Base-by-base conservation (phyloP, 2,113 vertebrate genomes). In the Hippopotamus amphibius region DNA sequence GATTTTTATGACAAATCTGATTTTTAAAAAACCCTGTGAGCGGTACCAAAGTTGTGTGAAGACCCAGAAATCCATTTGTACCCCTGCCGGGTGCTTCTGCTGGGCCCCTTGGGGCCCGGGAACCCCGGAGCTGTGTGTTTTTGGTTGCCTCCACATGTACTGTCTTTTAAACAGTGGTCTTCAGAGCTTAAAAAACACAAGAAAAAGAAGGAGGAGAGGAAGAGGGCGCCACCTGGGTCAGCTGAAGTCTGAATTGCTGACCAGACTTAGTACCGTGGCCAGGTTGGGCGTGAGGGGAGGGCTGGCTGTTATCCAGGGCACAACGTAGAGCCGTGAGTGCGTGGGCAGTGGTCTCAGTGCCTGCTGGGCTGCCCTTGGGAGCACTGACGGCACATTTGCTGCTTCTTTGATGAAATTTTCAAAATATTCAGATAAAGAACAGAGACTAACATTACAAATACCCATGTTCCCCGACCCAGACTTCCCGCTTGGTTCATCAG, bases 361-460 rank as follows among this genome's bases (percentile, higher is more conserved):
- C 12, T 43, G 30, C n/a, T 37, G 79, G 72, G n/a, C 65, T 71
- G 71, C 88, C 72, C 66, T 89, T 96, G 85, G 72, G 68, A 89
- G 24, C 43, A 43, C 84, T 6, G 4, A 24, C 84, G 0, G 72
- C 84, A 82, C 16, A 66, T 87, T 86, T 59, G 33, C 69, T 84
- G 68, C 88, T 94, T 59, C 85, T 95, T 43, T 74, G 91, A 86
- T 68, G 55, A 94, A 17, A 76, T 85, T 63, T 43, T 85, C 79
- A 0, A 41, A 93, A 55, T 88, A 84, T 57, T 85, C 77, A 80
- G 41, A 74, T 88, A 80, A 90, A 95, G 71, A 81, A 94, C n/a
- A 95, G 48, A 90, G 63, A 80, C 87, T 46, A 66, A 59, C 43
- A 50, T 53, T 84, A 48, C 16, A 43, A 63, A 59, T 69, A 92